A percentile compares a stretch with the other conserved stretches of the same genome.
phyloP scores from a whole-genome alignment of 1,140 invertebrate genomes.

The Megalonaias nervosa region DNA sequence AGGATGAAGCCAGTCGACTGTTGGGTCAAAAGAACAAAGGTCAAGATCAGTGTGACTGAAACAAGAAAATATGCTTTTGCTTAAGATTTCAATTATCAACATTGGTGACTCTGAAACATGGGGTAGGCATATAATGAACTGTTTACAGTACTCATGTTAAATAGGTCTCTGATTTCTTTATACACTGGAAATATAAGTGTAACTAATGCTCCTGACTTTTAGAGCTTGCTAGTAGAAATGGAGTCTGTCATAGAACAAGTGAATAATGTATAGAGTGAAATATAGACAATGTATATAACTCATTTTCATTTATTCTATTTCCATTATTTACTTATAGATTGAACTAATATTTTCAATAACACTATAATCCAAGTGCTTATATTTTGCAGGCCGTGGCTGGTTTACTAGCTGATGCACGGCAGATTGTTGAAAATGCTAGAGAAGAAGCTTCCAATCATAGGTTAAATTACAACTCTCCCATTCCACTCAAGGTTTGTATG shows the following conservation, averaged over 20 bases:
- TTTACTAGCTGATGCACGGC: conserved; percentile 93
- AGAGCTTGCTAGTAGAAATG: background rate
- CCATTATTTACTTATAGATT: background rate
- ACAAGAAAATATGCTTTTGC: no score
- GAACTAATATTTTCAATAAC: background rate
- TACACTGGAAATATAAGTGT: background rate
- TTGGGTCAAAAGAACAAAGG: no score
- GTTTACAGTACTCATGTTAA: no score
- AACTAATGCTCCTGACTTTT: background rate
- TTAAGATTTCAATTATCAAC: no score
- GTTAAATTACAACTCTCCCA: conserved; percentile 86
- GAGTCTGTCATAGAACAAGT: background rate
- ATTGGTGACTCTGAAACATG: no score
- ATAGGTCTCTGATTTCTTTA: no score
- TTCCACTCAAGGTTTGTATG: conserved; percentile 82
- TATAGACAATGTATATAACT: background rate
- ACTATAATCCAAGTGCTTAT: background rate
- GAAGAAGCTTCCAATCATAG: conserved; percentile 94
- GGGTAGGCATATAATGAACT: no score
- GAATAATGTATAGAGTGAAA: background rate
- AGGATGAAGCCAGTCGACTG: no score
- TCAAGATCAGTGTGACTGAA: no score
- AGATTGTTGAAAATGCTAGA: conserved; percentile 91
- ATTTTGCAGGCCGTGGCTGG: conserved; percentile 84
- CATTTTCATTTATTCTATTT: background rate